A percentile compares a stretch with the other conserved stretches of the same genome.
Conservation (phyloP, 2,888 invertebrate species). For the Melieria picta region DNA sequence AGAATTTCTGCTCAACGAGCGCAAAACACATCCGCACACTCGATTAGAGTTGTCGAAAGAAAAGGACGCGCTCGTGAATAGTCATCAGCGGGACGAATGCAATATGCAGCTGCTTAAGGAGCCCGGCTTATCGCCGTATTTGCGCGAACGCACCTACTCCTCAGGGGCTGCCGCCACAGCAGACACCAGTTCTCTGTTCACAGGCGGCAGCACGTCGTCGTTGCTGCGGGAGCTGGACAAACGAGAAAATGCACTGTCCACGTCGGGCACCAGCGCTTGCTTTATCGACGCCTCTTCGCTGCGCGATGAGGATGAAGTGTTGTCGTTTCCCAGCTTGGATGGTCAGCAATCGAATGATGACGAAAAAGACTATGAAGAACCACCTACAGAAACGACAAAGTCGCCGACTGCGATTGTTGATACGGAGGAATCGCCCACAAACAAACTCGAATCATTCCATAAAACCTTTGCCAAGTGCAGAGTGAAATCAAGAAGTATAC, state of each 20-base stretch:
- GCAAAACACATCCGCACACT: conserved; percentile 46
- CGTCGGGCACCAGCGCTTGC: conserved; percentile 68
- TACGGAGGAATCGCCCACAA: conserved; percentile 50
- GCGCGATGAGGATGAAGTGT: conserved; percentile 74
- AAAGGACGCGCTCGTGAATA: conserved; percentile 13
- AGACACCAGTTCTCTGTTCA: conserved; percentile 47
- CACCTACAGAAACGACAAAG: neutral
- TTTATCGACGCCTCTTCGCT: conserved; percentile 83
- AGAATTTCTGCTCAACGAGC: conserved; percentile 66
- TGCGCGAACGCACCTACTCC: conserved; percentile 47
- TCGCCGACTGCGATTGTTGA: neutral
- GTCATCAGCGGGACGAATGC: neutral
- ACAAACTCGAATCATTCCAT: conserved; percentile 62
- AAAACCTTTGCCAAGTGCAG: conserved; percentile 64
- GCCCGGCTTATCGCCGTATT: conserved; percentile 38
- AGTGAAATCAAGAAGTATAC: conserved; percentile 44
- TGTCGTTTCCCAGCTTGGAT: conserved; percentile 56
- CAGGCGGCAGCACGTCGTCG: conserved; percentile 51
- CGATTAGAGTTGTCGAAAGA: conserved; percentile 36
- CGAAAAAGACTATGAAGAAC: conserved; percentile 19
- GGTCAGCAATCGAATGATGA: conserved; percentile 43
- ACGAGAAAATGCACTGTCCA: conserved; percentile 55
- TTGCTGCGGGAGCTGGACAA: conserved; percentile 48
- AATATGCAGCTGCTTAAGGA: conserved; percentile 32
- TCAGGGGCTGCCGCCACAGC: conserved; percentile 45